Conservation (phyloP, 2,888 invertebrate species). For the Reticulitermes lucifugus region DNA sequence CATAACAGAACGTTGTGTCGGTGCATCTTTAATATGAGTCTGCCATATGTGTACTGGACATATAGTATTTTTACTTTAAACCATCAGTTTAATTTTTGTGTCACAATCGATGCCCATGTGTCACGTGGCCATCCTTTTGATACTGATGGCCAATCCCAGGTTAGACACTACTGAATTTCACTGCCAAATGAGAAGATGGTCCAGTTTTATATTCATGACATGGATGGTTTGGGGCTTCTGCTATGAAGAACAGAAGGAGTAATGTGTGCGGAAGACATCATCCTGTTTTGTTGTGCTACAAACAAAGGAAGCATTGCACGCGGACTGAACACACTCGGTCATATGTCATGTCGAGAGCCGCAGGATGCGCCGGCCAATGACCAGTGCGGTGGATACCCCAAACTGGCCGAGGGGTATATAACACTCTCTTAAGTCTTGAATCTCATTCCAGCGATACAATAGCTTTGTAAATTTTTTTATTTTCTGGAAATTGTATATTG, state of each 20-base stretch:
- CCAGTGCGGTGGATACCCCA: background rate
- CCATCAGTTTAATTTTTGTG: background rate
- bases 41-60: too few relatives aligned
- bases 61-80: too few relatives aligned
- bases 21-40: too few relatives aligned
- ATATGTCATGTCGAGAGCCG: background rate
- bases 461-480: background rate
- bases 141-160: background rate
- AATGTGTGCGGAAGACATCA: too few relatives aligned
- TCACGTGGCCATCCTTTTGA: background rate
- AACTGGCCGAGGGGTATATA: background rate
- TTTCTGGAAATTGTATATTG: slow-evolving; percentile 1
- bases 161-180: background rate
- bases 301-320: background rate
- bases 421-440: background rate
- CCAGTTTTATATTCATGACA: slow-evolving; percentile 3
- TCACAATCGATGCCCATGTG: background rate
- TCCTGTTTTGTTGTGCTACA: too few relatives aligned
- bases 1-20: too few relatives aligned
- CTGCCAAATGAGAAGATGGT: slow-evolving; percentile 2
- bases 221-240: background rate
- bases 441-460: slow-evolving; percentile 8
- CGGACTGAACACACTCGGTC: background rate
- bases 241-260: background rate
- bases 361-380: too few relatives aligned